Evolutionary conservation across 2,797 vertebrate species (phyloP), one percentile per base, ranked within the genome.

Genomic region (Coluber constrictor): DNA sequence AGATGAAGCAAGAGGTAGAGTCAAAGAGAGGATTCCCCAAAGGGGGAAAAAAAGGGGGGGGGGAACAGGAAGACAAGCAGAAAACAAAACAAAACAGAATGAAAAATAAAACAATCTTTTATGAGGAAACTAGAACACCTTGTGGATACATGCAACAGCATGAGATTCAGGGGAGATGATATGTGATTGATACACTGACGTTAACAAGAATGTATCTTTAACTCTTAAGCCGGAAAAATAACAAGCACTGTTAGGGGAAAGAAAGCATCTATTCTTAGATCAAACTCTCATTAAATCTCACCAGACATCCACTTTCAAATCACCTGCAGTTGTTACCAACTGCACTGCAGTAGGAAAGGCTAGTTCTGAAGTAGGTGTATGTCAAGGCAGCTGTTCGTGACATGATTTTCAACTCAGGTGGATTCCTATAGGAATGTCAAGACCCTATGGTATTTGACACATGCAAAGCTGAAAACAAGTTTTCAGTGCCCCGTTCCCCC

Each of bases 261-360:
- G 61, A 43, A 95, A 93, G 93, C 0, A 27, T 5, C 92, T 94
- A 91, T 91, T 92, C 94, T 88, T 92, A 95, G 74, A 87, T 90
- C 94, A 94, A 94, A 60, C 3, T 86, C 79, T 95, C 95, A 92
- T 94, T 94, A 95, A 96, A 87, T 95, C 92, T 25, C 86, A 12
- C 1, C 25, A 47, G 92, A 60, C 94, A 23, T 12, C 59, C 63
- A 37, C 25, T 60, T 54, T 91, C 57, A 16, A 91, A 91, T 88
- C 25, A 11, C 51, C 23, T 93, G 56, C 9, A 79, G 37, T 88
- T 55, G 86, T 60, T 60, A 12, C 20, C 90, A 91, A 61, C 56
- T 51, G 63, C 47, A 93, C 13, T 37, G 16, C 32, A 88, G 4
- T n/a, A 61, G 43, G 15, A 51, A 15, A 32, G 37, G 29, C 23